phyloP scores from a whole-genome alignment of 2,113 vertebrate species.

The Rhea americana region DNA sequence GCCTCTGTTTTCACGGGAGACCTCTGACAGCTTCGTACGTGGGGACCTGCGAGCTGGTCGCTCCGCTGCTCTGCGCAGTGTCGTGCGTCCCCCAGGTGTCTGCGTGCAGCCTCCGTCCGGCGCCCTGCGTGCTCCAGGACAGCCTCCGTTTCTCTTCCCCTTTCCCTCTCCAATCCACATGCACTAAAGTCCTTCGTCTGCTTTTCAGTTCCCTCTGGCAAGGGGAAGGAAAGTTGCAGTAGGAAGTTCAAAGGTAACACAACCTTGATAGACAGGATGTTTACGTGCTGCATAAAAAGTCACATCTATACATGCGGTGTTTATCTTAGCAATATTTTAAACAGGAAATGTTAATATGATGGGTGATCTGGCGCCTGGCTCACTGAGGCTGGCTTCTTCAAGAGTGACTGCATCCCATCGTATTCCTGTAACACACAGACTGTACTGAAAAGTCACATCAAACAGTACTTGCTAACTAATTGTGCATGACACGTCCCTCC shows the following conservation, averaged over 20 bases:
- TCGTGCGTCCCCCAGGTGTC: rapidly evolving
- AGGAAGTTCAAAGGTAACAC: background rate
- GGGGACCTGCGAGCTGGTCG: background rate
- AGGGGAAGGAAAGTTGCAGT: background rate
- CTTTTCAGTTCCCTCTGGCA: background rate
- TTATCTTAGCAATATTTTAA: background rate
- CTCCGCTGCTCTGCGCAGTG: background rate
- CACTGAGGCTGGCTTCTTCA: background rate
- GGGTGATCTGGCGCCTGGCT: background rate
- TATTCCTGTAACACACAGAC: background rate
- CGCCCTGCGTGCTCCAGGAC: rapidly evolving
- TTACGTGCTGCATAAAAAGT: conserved; percentile 2
- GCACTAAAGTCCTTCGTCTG: background rate
- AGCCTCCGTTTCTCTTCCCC: background rate
- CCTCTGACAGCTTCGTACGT: background rate
- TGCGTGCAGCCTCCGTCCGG: background rate
- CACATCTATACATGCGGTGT: background rate
- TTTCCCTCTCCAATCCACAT: background rate
- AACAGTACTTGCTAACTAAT: background rate
- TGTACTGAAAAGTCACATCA: background rate
- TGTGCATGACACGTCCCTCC: background rate
- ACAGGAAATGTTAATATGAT: background rate
- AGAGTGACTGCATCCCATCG: background rate
- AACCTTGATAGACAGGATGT: background rate
- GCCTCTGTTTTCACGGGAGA: background rate